Evolutionary conservation across 2,888 invertebrate genomes (phyloP).

Genomic region (Ophion costatus): DNA sequence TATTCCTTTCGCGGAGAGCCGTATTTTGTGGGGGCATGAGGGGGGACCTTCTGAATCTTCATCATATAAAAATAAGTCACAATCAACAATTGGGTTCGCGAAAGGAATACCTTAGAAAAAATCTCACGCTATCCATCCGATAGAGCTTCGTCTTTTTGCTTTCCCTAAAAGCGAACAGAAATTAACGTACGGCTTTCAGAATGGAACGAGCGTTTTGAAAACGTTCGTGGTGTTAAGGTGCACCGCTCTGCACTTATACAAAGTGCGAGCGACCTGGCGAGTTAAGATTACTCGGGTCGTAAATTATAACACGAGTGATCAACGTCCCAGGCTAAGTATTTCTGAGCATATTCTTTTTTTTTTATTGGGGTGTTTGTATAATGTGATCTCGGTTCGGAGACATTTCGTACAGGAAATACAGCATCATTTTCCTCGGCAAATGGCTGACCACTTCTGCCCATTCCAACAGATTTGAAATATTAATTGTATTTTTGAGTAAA

Average conservation of each 20-base stretch:
- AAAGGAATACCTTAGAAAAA: too few species aligned
- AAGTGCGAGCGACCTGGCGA: background rate
- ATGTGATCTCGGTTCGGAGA: conserved; percentile 72
- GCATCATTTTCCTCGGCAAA: conserved; percentile 72
- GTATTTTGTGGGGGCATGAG: too few species aligned
- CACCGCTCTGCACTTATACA: too few species aligned
- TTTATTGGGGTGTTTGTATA: conserved; percentile 76
- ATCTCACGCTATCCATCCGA: conserved; percentile 73
- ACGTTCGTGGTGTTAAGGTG: background rate
- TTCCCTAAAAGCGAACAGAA: background rate
- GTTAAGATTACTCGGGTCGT: background rate
- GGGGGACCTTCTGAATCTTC: too few species aligned
- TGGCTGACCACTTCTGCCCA: conserved; percentile 75
- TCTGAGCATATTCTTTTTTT: conserved; percentile 51
- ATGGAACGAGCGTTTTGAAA: background rate
- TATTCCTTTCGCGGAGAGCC: too few species aligned
- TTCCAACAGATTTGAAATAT: conserved; percentile 78
- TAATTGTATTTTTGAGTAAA: conserved; percentile 80
- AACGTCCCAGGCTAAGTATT: conserved; percentile 74
- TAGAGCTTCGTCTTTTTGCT: conserved; percentile 53
- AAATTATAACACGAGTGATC: conserved; percentile 58
- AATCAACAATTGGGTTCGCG: too few species aligned
- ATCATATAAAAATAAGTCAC: too few species aligned
- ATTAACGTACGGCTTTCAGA: conserved; percentile 21
- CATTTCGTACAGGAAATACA: conserved; percentile 77